These are phyloP conservation scores for Schlechtendalia chinensis DNA, from an alignment of 1,140 invertebrate genomes.

Conservation along the genomic window DNA sequence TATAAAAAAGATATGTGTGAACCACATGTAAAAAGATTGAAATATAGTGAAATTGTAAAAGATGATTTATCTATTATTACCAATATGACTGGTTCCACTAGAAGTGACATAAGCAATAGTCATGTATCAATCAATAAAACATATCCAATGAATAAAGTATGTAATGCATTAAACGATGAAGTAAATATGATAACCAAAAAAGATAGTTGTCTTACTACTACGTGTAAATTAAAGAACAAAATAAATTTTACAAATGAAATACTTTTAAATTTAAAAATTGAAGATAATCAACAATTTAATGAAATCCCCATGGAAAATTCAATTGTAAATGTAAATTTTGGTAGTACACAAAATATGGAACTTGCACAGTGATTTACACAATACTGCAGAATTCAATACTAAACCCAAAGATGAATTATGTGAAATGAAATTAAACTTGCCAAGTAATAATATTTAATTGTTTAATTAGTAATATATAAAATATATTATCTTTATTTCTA, in stretches of 20 bases:
- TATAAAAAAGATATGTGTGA: neutral
- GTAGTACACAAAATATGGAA: neutral
- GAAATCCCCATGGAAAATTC: neutral
- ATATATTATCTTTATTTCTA: neutral
- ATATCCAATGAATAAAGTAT: neutral
- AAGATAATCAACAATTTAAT: neutral
- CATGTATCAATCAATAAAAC: neutral
- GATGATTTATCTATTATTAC: neutral
- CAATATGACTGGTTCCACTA: neutral
- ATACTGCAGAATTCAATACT: neutral
- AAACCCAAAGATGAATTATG: neutral
- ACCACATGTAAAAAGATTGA: neutral
- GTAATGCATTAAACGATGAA: neutral
- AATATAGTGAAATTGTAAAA: neutral
- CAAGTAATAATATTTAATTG: constrained; percentile 23
- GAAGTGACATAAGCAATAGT: neutral
- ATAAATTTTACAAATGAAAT: neutral
- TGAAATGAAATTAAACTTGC: neutral
- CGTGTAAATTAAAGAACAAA: neutral
- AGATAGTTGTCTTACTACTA: neutral
- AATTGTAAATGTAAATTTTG: neutral
- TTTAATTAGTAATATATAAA: neutral
- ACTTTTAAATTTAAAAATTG: neutral
- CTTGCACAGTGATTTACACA: neutral
- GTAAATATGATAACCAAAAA: neutral